Evolutionary conservation across 2,797 vertebrate species (phyloP).

Genomic region (Prionace glauca): DNA sequence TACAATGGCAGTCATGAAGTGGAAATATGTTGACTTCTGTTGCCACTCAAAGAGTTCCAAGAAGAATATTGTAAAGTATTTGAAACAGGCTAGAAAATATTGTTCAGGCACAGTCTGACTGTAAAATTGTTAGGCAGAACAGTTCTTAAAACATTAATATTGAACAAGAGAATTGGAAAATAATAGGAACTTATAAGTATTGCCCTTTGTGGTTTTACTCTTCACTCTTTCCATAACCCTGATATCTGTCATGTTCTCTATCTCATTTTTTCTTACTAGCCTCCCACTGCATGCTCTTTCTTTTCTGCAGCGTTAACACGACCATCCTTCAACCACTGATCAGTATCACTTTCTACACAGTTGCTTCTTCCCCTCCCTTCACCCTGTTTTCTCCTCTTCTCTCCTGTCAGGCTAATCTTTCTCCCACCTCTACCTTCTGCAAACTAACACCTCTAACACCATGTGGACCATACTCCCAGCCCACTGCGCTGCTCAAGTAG

Average conservation of each 20-base stretch:
- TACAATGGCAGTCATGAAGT: background rate
- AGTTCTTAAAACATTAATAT: background rate
- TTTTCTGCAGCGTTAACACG: background rate
- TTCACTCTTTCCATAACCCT: background rate
- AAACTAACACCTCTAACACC: no score
- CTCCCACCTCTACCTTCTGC: background rate
- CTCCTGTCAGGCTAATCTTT: background rate
- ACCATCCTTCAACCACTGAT: background rate
- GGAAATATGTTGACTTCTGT: background rate
- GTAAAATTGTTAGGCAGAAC: background rate
- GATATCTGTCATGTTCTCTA: background rate
- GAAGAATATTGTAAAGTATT: background rate
- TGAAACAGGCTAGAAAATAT: background rate
- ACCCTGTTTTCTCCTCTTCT: background rate
- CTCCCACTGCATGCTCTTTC: background rate
- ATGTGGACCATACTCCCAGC: no score
- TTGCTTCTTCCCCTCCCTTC: background rate
- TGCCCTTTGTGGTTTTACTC: background rate
- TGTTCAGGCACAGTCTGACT: no score
- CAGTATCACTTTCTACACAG: no score
- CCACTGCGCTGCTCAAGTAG: no score
- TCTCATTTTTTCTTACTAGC: background rate
- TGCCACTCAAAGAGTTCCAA: background rate
- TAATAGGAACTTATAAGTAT: background rate
- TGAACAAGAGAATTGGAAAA: background rate